phyloP scores from a whole-genome alignment of 2,797 vertebrate genomes.

The Vireo griseus region DNA sequence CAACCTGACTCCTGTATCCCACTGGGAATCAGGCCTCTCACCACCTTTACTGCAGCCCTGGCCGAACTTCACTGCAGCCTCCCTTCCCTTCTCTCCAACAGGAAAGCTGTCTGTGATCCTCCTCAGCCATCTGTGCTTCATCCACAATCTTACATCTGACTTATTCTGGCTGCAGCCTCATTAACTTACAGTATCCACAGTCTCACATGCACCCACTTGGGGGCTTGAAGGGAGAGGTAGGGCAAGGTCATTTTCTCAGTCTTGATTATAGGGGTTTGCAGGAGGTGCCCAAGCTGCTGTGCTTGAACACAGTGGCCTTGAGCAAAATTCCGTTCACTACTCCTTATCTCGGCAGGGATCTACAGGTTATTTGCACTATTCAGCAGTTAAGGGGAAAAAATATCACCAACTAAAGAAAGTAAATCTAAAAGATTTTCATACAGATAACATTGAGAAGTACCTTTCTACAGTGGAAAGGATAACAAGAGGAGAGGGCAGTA shows the following conservation, averaged over 20 bases:
- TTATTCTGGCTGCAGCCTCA: neutral
- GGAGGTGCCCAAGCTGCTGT: neutral
- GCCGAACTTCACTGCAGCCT: neutral
- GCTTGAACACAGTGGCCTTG: slow-evolving; percentile 25
- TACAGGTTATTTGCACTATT: slow-evolving; percentile 26
- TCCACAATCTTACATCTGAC: neutral
- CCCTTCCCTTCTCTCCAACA: neutral
- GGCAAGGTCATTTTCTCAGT: slow-evolving; percentile 16
- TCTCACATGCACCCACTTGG: neutral
- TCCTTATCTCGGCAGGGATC: slow-evolving; percentile 39
- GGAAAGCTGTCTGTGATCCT: neutral
- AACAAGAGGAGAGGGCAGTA: slow-evolving; percentile 9
- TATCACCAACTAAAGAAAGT: neutral
- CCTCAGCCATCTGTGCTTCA: neutral
- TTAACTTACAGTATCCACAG: neutral
- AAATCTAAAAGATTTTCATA: neutral
- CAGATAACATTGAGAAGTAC: neutral
- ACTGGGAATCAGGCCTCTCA: neutral
- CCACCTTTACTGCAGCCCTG: neutral
- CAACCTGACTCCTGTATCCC: neutral
- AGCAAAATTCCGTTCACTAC: neutral
- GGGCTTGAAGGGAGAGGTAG: neutral
- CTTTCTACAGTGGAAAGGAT: neutral
- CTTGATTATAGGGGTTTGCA: neutral
- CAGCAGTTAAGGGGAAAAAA: neutral